Evolutionary conservation across 2,113 vertebrate species (phyloP).

Genomic region (Gasterosteus nipponicus): DNA sequence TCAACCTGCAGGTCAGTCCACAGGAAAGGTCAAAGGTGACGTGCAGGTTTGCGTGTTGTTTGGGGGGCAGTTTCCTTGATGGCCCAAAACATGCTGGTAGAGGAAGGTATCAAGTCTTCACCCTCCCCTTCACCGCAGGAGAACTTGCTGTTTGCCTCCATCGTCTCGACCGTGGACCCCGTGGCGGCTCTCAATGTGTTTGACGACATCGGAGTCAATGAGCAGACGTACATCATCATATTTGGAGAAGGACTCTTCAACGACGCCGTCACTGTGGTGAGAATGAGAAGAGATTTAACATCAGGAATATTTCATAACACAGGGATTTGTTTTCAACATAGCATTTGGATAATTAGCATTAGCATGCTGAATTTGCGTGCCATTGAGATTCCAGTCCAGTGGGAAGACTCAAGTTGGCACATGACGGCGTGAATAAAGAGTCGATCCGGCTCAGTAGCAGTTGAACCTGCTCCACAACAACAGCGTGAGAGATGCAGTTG

Average conservation of each 20-base stretch:
- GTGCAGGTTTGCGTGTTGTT: not conserved
- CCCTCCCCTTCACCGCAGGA: slow-evolving; percentile 71
- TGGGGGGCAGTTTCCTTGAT: not conserved
- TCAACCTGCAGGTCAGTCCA: slow-evolving; percentile 81
- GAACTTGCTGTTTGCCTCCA: slow-evolving; percentile 90
- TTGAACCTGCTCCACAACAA: not conserved
- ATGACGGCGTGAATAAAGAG: too few relatives aligned
- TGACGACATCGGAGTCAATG: slow-evolving; percentile 92
- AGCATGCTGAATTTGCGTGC: not conserved
- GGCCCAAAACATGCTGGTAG: not conserved
- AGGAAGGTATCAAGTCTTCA: not conserved
- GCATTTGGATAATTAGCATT: too few relatives aligned
- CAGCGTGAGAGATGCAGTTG: not conserved
- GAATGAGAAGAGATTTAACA: slow-evolving; percentile 45
- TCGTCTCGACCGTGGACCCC: slow-evolving; percentile 93
- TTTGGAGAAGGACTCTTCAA: slow-evolving; percentile 95
- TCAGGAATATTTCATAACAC: too few relatives aligned
- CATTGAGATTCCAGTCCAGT: not conserved
- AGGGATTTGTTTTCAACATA: too few relatives aligned
- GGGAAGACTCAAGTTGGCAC: not conserved
- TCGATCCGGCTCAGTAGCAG: not conserved
- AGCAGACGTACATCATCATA: slow-evolving; percentile 93
- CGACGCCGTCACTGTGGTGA: slow-evolving; percentile 95
- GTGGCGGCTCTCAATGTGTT: slow-evolving; percentile 92
- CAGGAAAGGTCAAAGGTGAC: slow-evolving; percentile 18